Base-by-base conservation (phyloP, 2,888 invertebrate genomes). In the Ochropacha duplaris region DNA sequence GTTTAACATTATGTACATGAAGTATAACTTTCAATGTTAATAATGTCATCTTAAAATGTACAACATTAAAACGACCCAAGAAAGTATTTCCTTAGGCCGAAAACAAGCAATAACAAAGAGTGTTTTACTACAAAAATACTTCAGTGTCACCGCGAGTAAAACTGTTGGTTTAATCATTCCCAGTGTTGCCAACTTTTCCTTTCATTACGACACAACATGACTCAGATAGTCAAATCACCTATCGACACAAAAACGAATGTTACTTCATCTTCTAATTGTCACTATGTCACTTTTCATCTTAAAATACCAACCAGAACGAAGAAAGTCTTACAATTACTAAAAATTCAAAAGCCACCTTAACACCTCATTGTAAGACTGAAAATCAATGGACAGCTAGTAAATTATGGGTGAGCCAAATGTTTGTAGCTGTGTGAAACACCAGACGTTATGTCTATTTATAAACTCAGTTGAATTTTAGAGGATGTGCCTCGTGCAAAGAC, bases 381-480 rank as follows among this genome's bases (percentile, higher is more conserved):
- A 52, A 24, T 31, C 16, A 34, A 31, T 52, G 9, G 31, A 28
- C 31, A 31, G 31, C 36, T 36, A 22, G 4, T 4, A 31, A 19
- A 22, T 52, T 52, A 50, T 44, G 24, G 11, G 28, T 16, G 49
- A 55, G 55, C 55, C 49, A 28, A 61, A 52, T 57, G 59, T 69
- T 61, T 66, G 61, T 69, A 66, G 69, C 64, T 72, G 75, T 67
- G 72, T 78, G 73, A 73, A 78, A 74, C 70, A 68, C 71, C 81
- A 79, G 76, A 69, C 72, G 70, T 55, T 51, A 50, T 39, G 59
- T 69, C 77, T 81, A 82, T 81, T 78, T 79, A 75, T 80, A 81
- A 69, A 61, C 34, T 55, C 66, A 57, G 68, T 70, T 72, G 69
- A 64, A 76, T 77, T 64, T 75, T 64, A 55, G 71, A 74, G 70